Base-by-base conservation (phyloP, 2,797 vertebrate genomes). In the Pristis pectinata region DNA sequence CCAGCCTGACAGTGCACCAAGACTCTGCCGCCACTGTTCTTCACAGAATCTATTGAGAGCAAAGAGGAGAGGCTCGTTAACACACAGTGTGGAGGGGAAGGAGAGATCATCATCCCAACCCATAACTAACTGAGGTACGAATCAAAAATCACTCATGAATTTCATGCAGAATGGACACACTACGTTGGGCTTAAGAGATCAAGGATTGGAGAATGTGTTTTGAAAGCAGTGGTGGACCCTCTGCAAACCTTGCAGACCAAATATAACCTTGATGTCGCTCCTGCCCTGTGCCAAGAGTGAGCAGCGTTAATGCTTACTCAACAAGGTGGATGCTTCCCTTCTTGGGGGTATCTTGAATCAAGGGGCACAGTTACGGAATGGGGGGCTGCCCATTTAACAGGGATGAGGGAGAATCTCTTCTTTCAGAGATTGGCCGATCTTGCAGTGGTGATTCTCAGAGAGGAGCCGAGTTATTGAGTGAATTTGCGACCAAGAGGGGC, bases 1-100 rank as follows among this genome's bases (percentile, higher is more conserved):
- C 98, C 98, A 0, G 98, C 98, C 95, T 98, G 98, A 96, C 98
- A 98, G 94, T 98, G 98, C n/a, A 98, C 98, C 95, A 98, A 96
- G 92, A 98, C 98, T 0, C 98, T 97, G 22, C 98, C 98, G 0
- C 98, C 97, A 0, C 96, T 96, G 95, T 97, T 97, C 96, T 98
- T 98, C 96, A 98, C 98, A 0, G 98, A 97, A 95, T 98, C 98
- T 98, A 95, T 41, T 83, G 95, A 92, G 59, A 17, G 30, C 5
- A 94, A 74, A 59, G 0, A 0, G 2, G n/a, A 56, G 15, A 6
- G 11, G 19, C 2, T 11, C 64, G 8, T 93, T 70, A 67, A 3
- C 22, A 59, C 3, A 76, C 72, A 24, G 72, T 9, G 0, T 34
- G 83, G 6, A 0, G 22, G 4, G 11, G 11, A 8, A 0, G 4